These are phyloP conservation scores for Carterocephalus palaemon DNA, from an alignment of 2,888 invertebrate genomes.

Conservation along the genomic window DNA sequence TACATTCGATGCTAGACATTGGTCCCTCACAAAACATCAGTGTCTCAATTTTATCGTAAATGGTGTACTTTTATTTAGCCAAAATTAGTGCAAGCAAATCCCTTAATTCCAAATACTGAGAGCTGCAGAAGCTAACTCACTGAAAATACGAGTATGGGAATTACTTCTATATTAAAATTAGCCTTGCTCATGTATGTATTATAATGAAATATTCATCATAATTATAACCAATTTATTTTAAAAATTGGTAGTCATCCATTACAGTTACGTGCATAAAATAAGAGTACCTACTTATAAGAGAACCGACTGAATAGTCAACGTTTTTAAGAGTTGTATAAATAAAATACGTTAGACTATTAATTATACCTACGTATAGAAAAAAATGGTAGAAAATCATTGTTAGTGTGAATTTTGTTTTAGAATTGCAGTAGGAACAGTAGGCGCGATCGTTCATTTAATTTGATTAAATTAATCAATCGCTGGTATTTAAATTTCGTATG, in stretches of 20 bases:
- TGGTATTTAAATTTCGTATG: background rate
- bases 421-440: constrained; percentile 1
- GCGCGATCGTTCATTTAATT: background rate
- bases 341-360: constrained; percentile 48
- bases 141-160: too few species aligned
- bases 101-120: too few species aligned
- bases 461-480: background rate
- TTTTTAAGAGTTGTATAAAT: constrained; percentile 65
- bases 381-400: constrained; percentile 30
- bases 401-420: constrained; percentile 11
- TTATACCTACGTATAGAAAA: constrained; percentile 41
- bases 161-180: too few species aligned
- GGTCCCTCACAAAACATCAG: too few species aligned
- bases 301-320: constrained; percentile 78
- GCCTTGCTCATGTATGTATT: too few species aligned
- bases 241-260: constrained; percentile 8
- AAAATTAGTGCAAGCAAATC: too few species aligned
- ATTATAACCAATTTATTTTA: constrained; percentile 29
- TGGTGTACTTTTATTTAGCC: too few species aligned
- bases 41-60: too few species aligned
- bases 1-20: too few species aligned
- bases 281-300: constrained; percentile 46
- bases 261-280: constrained; percentile 33
- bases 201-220: constrained; percentile 15
- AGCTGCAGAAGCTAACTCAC: too few species aligned